phyloP scores from a whole-genome alignment of 2,888 invertebrate species.

The Eupeodes latifasciatus region DNA sequence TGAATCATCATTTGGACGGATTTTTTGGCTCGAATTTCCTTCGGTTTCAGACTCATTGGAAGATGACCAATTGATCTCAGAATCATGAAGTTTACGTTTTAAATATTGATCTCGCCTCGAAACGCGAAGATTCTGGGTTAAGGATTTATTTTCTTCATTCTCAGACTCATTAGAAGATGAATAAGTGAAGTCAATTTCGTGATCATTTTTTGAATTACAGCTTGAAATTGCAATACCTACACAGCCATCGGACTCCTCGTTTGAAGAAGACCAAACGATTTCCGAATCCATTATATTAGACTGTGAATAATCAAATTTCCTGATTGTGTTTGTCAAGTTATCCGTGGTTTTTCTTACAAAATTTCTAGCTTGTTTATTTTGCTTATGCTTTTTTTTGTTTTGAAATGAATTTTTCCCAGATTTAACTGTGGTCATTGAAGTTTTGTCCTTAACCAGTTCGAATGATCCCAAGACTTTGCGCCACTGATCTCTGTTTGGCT shows the following conservation, averaged over 20 bases:
- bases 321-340: background rate
- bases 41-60: constrained; percentile 23
- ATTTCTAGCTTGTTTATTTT: background rate
- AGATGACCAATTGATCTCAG: constrained; percentile 16
- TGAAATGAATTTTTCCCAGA: background rate
- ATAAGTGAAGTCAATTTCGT: background rate
- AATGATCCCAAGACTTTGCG: constrained; percentile 18
- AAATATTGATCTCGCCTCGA: background rate
- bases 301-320: background rate
- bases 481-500: constrained; percentile 19
- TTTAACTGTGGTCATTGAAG: background rate
- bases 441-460: background rate
- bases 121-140: no score
- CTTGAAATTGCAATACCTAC: background rate
- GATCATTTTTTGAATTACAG: background rate
- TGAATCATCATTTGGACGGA: background rate
- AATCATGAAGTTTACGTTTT: background rate
- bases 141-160: background rate
- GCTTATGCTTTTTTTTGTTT: background rate
- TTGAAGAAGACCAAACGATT: constrained; percentile 29
- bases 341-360: background rate
- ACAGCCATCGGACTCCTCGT: constrained; percentile 3
- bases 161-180: constrained; percentile 30
- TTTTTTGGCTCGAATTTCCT: background rate
- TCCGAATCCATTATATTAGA: background rate